Base-by-base conservation (phyloP, 2,113 vertebrate genomes). In the Nanorana parkeri region DNA sequence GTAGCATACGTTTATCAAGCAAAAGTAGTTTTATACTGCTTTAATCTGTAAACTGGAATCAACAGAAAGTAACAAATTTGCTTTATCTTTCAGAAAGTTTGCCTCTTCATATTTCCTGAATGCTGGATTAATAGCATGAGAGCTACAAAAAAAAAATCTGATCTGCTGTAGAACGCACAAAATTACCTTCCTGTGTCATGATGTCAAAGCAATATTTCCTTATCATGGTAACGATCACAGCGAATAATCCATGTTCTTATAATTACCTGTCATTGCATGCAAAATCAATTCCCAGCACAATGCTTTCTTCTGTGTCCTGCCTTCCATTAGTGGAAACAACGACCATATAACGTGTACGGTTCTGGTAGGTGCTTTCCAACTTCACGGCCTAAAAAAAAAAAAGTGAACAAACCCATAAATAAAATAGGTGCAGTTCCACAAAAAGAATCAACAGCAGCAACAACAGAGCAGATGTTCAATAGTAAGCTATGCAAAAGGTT, bases 201-300 rank as follows among this genome's bases (percentile, higher is more conserved):
- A 47, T 47, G 41, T 47, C 41, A 47, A 41, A 47, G 41, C 41
- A 47, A 47, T 11, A 47, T 47, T 47, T 47, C 41, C 41, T 15
- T 47, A 47, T 10, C 1, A 17, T 17, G 15, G 23, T 17, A 26
- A 23, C 23, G n/a, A 54, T 24, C 47, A 72, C 5, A 16, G 60
- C 10, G 21, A 24, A 23, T 65, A 24, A 65, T 54, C 21, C 24
- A 21, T 63, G 4, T 36, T 5, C 23, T 10, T 20, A 47, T 23
- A 61, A 6, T 29, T 87, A 99, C 98, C 96, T 95, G 87, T 99
- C 97, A 84, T 95, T 95, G 83, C 93, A 94, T 77, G 92, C 91
- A 85, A 99, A 99, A 93, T 99, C 97, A 92, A 99, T 95, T 71
- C 98, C 98, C 0, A 99, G 94, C 63, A 99, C 97, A 4, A 99